These are phyloP conservation scores for Psix sp. DNA, from an alignment of 1,140 invertebrate species.

Conservation along the genomic window DNA sequence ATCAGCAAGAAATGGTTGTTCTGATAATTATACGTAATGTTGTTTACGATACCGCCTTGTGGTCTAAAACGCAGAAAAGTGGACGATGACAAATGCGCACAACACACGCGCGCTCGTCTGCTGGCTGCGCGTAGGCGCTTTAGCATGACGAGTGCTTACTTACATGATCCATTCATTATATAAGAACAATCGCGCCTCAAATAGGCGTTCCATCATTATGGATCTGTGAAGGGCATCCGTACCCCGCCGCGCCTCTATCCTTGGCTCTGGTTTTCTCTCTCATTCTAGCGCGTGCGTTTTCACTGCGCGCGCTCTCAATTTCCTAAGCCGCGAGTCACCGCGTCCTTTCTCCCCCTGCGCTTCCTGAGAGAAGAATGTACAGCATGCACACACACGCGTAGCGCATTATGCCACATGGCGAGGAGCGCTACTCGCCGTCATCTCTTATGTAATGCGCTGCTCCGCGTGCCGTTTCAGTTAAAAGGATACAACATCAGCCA, in stretches of 20 bases:
- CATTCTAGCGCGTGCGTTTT: slow-evolving; percentile 47
- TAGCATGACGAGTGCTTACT: slow-evolving; percentile 68
- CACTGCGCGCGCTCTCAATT: slow-evolving; percentile 51
- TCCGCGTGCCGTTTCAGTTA: slow-evolving; percentile 45
- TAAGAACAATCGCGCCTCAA: slow-evolving; percentile 77
- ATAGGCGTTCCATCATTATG: slow-evolving; percentile 75
- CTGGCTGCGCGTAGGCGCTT: slow-evolving; percentile 61
- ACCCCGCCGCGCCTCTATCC: slow-evolving; percentile 42
- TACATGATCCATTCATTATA: slow-evolving; percentile 78
- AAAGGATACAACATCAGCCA: slow-evolving; percentile 41
- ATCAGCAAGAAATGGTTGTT: neutral
- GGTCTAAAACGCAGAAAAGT: slow-evolving; percentile 54
- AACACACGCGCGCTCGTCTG: slow-evolving; percentile 41
- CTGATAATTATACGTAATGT: slow-evolving; percentile 1
- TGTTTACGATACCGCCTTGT: slow-evolving; percentile 38
- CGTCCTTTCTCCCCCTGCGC: slow-evolving; percentile 58
- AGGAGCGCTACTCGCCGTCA: slow-evolving; percentile 51
- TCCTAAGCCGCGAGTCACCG: slow-evolving; percentile 45
- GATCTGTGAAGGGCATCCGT: slow-evolving; percentile 71
- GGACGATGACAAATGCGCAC: slow-evolving; percentile 57
- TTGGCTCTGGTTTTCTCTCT: slow-evolving; percentile 46
- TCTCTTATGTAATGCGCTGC: slow-evolving; percentile 49
- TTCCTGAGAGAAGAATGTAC: slow-evolving; percentile 59
- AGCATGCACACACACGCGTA: slow-evolving; percentile 49
- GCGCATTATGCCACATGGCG: slow-evolving; percentile 49